Evolutionary conservation across 2,113 vertebrate species (phyloP).

Genomic region (Pogonocichla stellata): DNA sequence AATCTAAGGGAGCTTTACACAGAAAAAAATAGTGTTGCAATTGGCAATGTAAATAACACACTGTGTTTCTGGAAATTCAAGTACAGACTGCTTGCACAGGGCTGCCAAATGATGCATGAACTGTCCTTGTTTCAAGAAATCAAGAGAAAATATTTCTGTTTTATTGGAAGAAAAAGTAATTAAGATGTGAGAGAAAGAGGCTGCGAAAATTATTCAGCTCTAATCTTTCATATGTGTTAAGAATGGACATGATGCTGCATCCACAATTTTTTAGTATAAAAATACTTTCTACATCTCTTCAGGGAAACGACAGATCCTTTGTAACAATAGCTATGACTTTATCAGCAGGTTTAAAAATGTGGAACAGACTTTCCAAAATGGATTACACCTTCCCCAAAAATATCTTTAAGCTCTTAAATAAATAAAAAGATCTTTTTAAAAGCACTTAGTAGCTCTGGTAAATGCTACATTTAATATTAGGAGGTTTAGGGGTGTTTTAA

Average conservation of each 20-base stretch:
- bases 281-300: background rate
- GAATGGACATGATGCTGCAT: background rate
- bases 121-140: background rate
- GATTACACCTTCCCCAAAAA: background rate
- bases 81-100: background rate
- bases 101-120: background rate
- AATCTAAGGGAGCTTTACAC: conserved; percentile 26
- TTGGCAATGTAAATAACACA: background rate
- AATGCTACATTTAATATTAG: background rate
- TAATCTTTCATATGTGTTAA: background rate
- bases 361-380: background rate
- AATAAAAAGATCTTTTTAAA: background rate
- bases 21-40: conserved; percentile 19
- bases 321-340: background rate
- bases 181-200: background rate
- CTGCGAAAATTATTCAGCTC: background rate
- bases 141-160: background rate
- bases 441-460: background rate
- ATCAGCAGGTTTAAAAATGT: background rate
- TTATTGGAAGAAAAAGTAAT: background rate
- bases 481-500: rapidly evolving
- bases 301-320: background rate
- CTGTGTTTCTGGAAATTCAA: conserved; percentile 26
- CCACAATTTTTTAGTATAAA: background rate
- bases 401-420: background rate